Percentiles rank a stretch among this genome's conserved stretches.
These are phyloP conservation scores for Orestias chungarensis DNA, from an alignment of 2,797 vertebrate genomes.

Conservation along the genomic window DNA sequence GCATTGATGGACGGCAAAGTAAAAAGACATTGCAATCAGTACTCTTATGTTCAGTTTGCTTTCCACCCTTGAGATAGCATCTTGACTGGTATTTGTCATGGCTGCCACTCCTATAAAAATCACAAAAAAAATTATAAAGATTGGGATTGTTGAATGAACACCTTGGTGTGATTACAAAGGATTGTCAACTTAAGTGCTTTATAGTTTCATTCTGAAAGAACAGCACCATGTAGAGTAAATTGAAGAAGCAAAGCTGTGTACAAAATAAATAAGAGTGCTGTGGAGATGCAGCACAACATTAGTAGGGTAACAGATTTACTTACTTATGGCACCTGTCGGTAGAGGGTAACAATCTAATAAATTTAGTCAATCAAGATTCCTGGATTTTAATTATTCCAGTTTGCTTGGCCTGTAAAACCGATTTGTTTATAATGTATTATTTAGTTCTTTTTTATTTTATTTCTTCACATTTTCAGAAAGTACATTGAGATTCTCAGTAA, in stretches of 20 bases:
- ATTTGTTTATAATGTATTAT: not conserved
- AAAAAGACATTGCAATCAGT: too few species aligned
- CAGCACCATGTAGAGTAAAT: not conserved
- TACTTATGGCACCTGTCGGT: not conserved
- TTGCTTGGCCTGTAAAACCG: not conserved
- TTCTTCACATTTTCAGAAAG: not conserved
- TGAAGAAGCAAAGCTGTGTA: not conserved
- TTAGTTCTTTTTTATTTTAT: not conserved
- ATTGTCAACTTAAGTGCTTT: not conserved
- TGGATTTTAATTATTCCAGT: not conserved
- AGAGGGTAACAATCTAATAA: not conserved
- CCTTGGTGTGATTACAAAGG: too few species aligned
- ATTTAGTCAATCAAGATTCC: not conserved
- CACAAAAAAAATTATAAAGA: not conserved
- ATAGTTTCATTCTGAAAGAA: not conserved
- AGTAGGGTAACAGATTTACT: not conserved
- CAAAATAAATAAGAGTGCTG: not conserved
- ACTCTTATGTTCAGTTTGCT: not conserved
- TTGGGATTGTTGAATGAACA: not conserved
- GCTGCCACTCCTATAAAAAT: not conserved
- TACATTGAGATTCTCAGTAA: not conserved
- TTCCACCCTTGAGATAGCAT: not conserved
- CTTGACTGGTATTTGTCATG: not conserved
- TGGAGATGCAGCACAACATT: too few species aligned
- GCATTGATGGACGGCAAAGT: too few species aligned